These are phyloP conservation scores for Drosophila pruinosa DNA, from an alignment of 1,140 invertebrate species.

Conservation along the genomic window DNA sequence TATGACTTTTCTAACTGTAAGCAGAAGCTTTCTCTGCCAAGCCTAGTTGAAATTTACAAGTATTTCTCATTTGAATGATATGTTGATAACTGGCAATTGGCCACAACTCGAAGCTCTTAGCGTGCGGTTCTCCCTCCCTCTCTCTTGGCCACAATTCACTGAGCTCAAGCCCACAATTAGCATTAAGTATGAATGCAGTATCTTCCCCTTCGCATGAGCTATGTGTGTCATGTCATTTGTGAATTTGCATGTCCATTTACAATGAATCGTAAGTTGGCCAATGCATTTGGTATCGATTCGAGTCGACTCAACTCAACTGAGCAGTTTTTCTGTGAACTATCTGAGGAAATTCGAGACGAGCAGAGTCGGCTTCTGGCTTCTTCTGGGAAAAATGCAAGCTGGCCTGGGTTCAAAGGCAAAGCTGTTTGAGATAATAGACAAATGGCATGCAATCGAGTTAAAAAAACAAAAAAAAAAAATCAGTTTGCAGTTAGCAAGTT, in stretches of 20 bases:
- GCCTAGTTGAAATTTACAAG: neutral
- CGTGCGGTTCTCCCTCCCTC: neutral
- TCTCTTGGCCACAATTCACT: slow-evolving; percentile 18
- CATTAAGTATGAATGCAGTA: neutral
- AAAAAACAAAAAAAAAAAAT: slow-evolving; percentile 4
- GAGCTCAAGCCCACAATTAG: slow-evolving; percentile 53
- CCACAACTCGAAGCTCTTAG: neutral
- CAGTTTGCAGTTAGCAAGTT: slow-evolving; percentile 5
- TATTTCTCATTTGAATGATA: slow-evolving; percentile 17
- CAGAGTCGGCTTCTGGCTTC: neutral
- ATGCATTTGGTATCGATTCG: neutral
- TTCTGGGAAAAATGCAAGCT: slow-evolving; percentile 8
- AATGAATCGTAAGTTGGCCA: slow-evolving; percentile 56
- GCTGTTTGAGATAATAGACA: slow-evolving; percentile 10
- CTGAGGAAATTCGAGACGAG: neutral
- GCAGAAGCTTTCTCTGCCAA: neutral
- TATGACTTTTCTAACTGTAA: neutral
- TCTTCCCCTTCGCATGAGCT: neutral
- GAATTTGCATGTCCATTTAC: slow-evolving; percentile 70
- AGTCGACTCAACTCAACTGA: too few species aligned
- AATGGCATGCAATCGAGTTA: slow-evolving; percentile 15
- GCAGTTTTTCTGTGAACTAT: neutral
- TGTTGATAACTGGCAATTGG: slow-evolving; percentile 27
- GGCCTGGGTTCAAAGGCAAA: slow-evolving; percentile 16
- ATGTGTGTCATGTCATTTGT: slow-evolving; percentile 65